A percentile compares a stretch with the other conserved stretches of the same genome.
phyloP scores from a whole-genome alignment of 2,113 vertebrate genomes.

The Alces alces region DNA sequence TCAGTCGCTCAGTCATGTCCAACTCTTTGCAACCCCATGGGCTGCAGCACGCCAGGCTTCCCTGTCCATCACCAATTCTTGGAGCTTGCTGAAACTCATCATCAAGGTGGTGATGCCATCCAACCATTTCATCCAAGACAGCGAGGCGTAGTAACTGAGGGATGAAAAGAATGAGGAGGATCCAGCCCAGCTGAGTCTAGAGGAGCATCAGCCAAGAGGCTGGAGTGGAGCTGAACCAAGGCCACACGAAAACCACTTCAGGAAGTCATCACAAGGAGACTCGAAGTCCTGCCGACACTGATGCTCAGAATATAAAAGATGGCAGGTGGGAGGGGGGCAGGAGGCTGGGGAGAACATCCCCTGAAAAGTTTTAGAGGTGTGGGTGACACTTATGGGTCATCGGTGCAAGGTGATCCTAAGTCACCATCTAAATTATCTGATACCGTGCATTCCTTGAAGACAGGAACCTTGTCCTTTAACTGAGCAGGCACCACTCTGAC shows the following conservation, averaged over 20 bases:
- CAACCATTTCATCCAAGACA: neutral
- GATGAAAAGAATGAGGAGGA: neutral
- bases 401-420: neutral
- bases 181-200: neutral
- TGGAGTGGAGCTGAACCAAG: neutral
- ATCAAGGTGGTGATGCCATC: neutral
- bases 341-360: neutral
- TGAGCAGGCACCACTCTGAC: neutral
- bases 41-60: neutral
- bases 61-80: neutral
- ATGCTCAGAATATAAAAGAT: neutral
- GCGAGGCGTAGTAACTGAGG: neutral
- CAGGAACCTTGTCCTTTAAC: neutral
- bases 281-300: neutral
- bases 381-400: no score
- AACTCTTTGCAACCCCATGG: neutral
- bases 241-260: neutral
- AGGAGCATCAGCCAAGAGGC: neutral
- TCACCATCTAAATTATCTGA: no score
- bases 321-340: neutral
- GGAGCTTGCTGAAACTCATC: neutral
- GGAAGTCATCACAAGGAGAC: neutral
- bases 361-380: neutral
- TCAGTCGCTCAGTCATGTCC: neutral
- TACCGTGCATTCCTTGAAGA: neutral